Evolutionary conservation across 1,140 invertebrate species (phyloP), one percentile per base, ranked within the genome.

Genomic region (Drosophila quadrilineata): DNA sequence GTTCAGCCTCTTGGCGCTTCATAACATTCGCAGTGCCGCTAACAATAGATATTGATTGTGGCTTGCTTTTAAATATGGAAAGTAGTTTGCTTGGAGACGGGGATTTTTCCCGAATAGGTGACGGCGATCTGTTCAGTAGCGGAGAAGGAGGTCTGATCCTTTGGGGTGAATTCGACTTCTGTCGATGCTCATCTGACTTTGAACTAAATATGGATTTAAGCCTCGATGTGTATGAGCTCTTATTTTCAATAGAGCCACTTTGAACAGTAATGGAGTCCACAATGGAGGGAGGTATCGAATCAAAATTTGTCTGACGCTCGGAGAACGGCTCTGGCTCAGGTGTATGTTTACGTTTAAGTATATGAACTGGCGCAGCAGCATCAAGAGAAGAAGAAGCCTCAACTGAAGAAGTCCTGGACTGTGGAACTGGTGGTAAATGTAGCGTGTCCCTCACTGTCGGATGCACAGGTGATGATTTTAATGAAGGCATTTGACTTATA

Each of bases 141-240:
- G 65, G 73, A 0, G 75, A 80, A 0, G 66, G 53, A 0, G 77
- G 70, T 0, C 77, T 72, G 0, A 73, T 67, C 3, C 65, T 69
- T 21, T 73, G 69, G 0, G 64, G 54, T 0, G 74, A 48, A 0
- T 85, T 73, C 0, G 85, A 87, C 35, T 64, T 75, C 10, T 72
- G 60, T 2, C 58, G 48, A 1, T 46, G 5, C 21, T 75, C 76
- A 6, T 45, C 48, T 2, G 21, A 9, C 33, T 87, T 87, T 0
- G 72, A 60, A 3, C 38, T 52, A 33, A 89, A 88, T 67, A 89
- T 86, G 0, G 75, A 77, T 60, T 88, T 89, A 9, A 89, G 71
- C 0, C 79, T 72, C 9, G 87, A 75, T 8, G 84, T 50, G 16
- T 89, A 89, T 6, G 87, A 62, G 36, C 65, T 63, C 17, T 87